These are phyloP conservation scores for Aphodius sticticus DNA, from an alignment of 2,888 invertebrate species.

Conservation along the genomic window DNA sequence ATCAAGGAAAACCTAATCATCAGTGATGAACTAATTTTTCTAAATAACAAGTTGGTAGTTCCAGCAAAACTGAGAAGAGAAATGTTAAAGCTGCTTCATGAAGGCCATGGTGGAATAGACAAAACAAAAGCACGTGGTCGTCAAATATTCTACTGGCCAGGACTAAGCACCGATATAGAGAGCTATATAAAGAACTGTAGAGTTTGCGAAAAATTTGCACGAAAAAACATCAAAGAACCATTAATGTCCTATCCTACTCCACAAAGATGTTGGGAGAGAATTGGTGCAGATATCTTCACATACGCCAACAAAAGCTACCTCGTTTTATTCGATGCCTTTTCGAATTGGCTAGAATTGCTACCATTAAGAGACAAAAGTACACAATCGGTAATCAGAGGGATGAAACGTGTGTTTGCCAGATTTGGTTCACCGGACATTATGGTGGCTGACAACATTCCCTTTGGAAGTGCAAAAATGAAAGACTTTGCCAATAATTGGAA, in stretches of 20 bases:
- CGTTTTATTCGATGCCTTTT: conserved; percentile 40
- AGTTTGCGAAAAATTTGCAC: conserved; percentile 31
- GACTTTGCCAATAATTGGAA: conserved; percentile 40
- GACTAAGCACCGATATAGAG: conserved; percentile 22
- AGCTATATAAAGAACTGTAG: conserved; percentile 28
- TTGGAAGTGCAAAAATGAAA: conserved; percentile 40
- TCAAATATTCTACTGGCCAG: conserved; percentile 32
- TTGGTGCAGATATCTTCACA: conserved; percentile 30
- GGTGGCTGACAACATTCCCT: conserved; percentile 43
- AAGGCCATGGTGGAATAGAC: conserved; percentile 30
- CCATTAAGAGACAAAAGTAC: conserved; percentile 34
- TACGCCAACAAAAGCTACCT: conserved; percentile 40
- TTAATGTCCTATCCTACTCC: conserved; percentile 35
- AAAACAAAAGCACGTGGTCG: conserved; percentile 28
- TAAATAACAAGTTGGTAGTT: conserved; percentile 23
- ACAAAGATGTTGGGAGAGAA: conserved; percentile 33
- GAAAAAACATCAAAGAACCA: conserved; percentile 33
- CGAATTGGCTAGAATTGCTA: conserved; percentile 39
- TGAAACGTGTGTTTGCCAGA: conserved; percentile 39
- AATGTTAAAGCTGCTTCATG: conserved; percentile 29
- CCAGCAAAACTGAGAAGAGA: conserved; percentile 16
- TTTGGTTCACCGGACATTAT: conserved; percentile 39
- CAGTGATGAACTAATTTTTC: conserved; percentile 28
- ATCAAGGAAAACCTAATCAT: conserved; percentile 16
- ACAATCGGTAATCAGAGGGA: conserved; percentile 31